Conservation (phyloP, 2,113 vertebrate genomes). For the Hippocampus guttulatus region DNA sequence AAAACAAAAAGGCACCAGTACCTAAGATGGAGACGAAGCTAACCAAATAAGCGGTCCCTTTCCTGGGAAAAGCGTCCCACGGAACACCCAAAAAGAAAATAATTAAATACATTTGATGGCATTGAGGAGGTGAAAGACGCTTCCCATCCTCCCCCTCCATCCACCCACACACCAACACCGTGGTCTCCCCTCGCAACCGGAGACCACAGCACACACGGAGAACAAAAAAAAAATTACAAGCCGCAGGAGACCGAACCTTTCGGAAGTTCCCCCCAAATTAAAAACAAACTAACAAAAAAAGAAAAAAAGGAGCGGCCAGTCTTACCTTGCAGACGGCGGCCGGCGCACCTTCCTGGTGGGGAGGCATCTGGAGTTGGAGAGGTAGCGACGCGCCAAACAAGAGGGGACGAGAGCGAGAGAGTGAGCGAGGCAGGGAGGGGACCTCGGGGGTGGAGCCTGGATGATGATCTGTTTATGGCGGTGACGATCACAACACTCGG, state of each 20-base stretch:
- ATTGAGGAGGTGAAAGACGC: constrained; percentile 64
- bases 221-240: constrained; percentile 8
- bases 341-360: constrained; percentile 55
- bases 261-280: neutral
- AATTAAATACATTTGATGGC: constrained; percentile 51
- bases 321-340: constrained; percentile 55
- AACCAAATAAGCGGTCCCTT: neutral
- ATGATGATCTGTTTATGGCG: constrained; percentile 66
- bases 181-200: constrained; percentile 64
- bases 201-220: constrained; percentile 16
- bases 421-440: constrained; percentile 35
- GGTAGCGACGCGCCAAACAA: constrained; percentile 26
- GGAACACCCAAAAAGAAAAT: neutral
- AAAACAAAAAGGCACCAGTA: too few relatives aligned
- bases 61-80: constrained; percentile 46
- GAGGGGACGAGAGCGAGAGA: constrained; percentile 19
- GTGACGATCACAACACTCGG: constrained; percentile 57
- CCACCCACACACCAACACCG: constrained; percentile 60
- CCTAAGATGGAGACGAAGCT: too few relatives aligned
- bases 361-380: constrained; percentile 58
- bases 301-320: constrained; percentile 10
- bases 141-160: constrained; percentile 34
- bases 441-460: constrained; percentile 53
- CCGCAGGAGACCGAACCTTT: neutral
- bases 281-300: neutral